Base-by-base conservation (phyloP, 2,888 invertebrate genomes). In the Melanophora roralis region DNA sequence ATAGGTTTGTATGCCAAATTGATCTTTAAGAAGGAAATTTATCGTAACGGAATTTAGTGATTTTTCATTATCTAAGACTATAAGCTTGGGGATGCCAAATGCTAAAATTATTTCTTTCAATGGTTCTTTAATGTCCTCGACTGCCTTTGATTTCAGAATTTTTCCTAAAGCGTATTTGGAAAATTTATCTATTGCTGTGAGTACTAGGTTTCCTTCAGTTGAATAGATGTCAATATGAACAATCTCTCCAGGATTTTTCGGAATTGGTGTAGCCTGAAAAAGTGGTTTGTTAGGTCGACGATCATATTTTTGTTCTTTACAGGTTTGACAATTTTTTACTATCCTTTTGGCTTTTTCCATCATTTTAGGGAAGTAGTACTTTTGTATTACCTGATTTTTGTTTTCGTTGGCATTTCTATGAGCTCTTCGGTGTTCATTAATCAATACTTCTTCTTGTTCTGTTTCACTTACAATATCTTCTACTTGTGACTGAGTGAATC, bases 381-480 rank as follows among this genome's bases (percentile, higher is more conserved):
- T 57, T 43, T 68, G 34, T 53, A 16, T 49, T 38, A 69, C 12
- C 19, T 59, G 69, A 14, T 47, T 14, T 49, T 38, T 69, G 14
- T 69, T 69, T 45, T 69, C 69, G n/a, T 59, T 59, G 14, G 69
- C 59, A 69, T 69, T 69, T 34, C 47, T 69, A 38, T 69, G 59
- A 14, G 59, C 69, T 69, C 59, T 57, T 43, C 57, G 12, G 47
- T 68, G 68, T 45, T 67, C 67, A 27, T 53, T 43, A 32, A 67
- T 32, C 8, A 67, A 55, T 43, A 67, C 16, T 34, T 67, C 67
- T 40, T 55, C 55, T 43, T 67, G 67, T n/a, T 67, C 67, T 43
- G 32, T 19, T 6, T 67, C 53, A 14, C n/a, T 53, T 11, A 11
- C 14, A 7, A 67, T 32, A 11, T 67, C 53, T 43, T 40, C 27